Conservation (phyloP, 2,888 invertebrate genomes). For the Drosophila nr. perissopoda region DNA sequence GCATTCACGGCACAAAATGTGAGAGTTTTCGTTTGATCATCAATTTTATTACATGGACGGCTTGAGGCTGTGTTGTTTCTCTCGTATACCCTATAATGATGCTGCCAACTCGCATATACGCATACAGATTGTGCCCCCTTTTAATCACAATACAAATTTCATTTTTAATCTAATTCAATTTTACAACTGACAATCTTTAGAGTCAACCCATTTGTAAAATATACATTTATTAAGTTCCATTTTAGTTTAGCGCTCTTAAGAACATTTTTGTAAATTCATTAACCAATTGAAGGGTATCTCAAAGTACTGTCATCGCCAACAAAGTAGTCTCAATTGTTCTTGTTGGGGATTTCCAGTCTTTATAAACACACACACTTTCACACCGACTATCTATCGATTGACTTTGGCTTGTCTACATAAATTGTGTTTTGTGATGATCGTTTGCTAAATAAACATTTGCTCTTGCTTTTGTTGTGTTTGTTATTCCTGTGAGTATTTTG, state of each 20-base stretch:
- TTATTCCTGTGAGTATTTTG: constrained; percentile 25
- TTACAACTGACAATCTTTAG: not conserved
- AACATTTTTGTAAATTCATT: not conserved
- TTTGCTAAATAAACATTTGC: constrained; percentile 75
- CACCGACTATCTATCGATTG: constrained; percentile 54
- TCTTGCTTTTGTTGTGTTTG: constrained; percentile 22
- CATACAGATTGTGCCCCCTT: too few relatives aligned
- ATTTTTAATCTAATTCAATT: not conserved
- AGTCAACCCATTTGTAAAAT: not conserved
- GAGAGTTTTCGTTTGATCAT: constrained; percentile 84
- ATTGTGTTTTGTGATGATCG: constrained; percentile 79
- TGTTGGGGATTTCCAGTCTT: constrained; percentile 66
- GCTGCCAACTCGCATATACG: not conserved
- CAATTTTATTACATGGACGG: constrained; percentile 77
- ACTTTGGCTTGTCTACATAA: constrained; percentile 79
- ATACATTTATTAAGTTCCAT: not conserved
- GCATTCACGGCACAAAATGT: constrained; percentile 59
- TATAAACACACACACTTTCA: constrained; percentile 43
- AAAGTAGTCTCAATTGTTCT: constrained; percentile 3
- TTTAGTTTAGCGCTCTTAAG: not conserved
- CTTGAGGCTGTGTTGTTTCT: constrained; percentile 23
- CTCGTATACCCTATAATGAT: constrained; percentile 7
- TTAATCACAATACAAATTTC: not conserved
- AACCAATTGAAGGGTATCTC: constrained; percentile 29
- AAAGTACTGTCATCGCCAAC: not conserved